Evolutionary conservation across 2,888 invertebrate species (phyloP), one percentile per base, ranked within the genome.

Genomic region (Fragum sueziense): DNA sequence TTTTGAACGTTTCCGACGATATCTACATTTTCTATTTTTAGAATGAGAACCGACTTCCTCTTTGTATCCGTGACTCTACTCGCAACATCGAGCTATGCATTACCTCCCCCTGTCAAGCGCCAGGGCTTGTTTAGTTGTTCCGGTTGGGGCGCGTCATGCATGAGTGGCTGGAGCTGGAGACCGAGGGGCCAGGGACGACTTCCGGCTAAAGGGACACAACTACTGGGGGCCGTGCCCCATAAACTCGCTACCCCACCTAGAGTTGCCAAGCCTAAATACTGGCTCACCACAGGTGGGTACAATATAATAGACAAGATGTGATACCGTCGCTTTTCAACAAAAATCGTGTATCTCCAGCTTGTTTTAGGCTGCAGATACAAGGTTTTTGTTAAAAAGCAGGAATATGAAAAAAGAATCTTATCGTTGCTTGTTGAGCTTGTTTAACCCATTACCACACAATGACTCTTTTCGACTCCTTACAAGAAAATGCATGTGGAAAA

Each of bases 81-180:
- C 1, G 20, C 25, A n/a, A 20, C 61, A 61, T 41, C 41, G 27
- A 41, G 25, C 34, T 41, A 65, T 34, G 65, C 41, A 25, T 22
- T 17, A 31, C 34, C 65, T n/a, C 25, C 25, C 7, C n/a, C 22
- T 7, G 41, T 65, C 33, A 86, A 86, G 34, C 82, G 88, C 34
- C 88, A 87, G 72, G 84, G 86, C 22, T 79, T 89, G 67, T 86
- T 88, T 59, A 80, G 76, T 2, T 89, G 89, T 70, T 84, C 80
- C 37, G 89, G 89, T 20, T 89, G 89, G 89, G 89, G 88, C 7
- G 87, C 89, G 4, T 85, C 88, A 3, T 89, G 89, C 73, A 80
- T 84, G 11, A 80, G 79, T 27, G 75, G 76, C 25, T 85, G 61
- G 76, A 31, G 31, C 6, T 61, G 61, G 61, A 37, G 65, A 41